phyloP scores from a whole-genome alignment of 2,113 vertebrate species.

The Corythornis vintsioides region DNA sequence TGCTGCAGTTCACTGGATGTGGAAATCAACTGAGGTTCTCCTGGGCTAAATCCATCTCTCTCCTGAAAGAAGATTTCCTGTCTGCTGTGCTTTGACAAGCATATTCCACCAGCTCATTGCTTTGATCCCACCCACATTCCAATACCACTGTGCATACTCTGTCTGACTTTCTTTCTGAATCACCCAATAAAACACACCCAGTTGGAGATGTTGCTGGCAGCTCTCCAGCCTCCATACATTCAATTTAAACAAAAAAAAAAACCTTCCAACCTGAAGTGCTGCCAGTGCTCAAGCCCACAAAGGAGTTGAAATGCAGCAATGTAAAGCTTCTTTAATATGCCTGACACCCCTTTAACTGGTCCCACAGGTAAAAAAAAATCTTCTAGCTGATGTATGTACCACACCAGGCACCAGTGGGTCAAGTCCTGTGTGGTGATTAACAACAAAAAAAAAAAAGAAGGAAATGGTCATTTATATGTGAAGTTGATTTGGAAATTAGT shows the following conservation, averaged over 20 bases:
- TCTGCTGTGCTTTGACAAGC: background rate
- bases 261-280: slow-evolving; percentile 12
- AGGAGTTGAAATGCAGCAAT: background rate
- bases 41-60: slow-evolving; percentile 17
- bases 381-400: background rate
- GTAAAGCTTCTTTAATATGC: slow-evolving; percentile 7
- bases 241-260: slow-evolving; percentile 24
- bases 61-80: slow-evolving; percentile 43
- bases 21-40: slow-evolving; percentile 15
- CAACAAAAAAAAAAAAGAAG: background rate
- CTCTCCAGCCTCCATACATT: background rate
- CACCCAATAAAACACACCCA: slow-evolving; percentile 61
- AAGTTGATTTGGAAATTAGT: slow-evolving; percentile 11
- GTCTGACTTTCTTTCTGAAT: slow-evolving; percentile 57
- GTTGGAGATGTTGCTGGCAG: slow-evolving; percentile 47
- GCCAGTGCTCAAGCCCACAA: slow-evolving; percentile 4
- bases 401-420: background rate
- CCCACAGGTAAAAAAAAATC: background rate
- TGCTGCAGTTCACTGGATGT: background rate
- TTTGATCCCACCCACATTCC: slow-evolving; percentile 59
- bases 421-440: background rate
- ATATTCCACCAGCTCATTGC: slow-evolving; percentile 29
- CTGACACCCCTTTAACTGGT: background rate
- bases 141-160: slow-evolving; percentile 49
- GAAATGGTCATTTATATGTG: background rate